Base-by-base conservation (phyloP, 2,113 vertebrate species). In the Lycocorax pyrrhopterus region DNA sequence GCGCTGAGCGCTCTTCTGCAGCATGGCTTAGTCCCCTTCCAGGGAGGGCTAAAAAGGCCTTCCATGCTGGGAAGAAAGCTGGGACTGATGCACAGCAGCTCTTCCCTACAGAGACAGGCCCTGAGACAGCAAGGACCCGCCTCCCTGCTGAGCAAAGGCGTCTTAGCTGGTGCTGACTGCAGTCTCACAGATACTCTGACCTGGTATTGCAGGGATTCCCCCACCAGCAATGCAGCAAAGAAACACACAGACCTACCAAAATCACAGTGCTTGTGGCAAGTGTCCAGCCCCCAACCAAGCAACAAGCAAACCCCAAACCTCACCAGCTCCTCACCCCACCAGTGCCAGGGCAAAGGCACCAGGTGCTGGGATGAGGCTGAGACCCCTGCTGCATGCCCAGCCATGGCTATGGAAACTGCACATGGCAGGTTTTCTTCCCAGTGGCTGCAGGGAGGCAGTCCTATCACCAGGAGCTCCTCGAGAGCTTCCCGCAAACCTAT, bases 1-100 rank as follows among this genome's bases (percentile, higher is more conserved):
- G 6, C 16, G 17, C 21, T 0, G 0, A 39, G 20, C 0, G 0
- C 21, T 39, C 21, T 27, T 47, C 59, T 78, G 46, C 56, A 51
- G 43, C 2, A 3, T 1, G 26, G 10, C 35, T 93, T 49, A 44
- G 20, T 43, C 17, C 29, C n/a, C 23, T 74, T 52, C 43, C 20
- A 37, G 11, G 5, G n/a, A 11, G 4, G 12, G 8, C 1, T 25
- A 7, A 32, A 87, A 66, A 11, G 33, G 11, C n/a, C 7, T 29
- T 78, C 43, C 6, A 4, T 1, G 4, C 13, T 22, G 26, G 30
- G 47, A 82, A 87, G 52, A 78, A 69, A 53, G 20, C 3, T 29
- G 33, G 20, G 29, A 63, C 25, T 0, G 1, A 27, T n/a, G 14
- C 32, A 52, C 1, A 6, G 43, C 37, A 67, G 21, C 14, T 51